These are phyloP conservation scores for Lepidocyrtoides sp. DNA, from an alignment of 2,888 invertebrate genomes.

Conservation along the genomic window DNA sequence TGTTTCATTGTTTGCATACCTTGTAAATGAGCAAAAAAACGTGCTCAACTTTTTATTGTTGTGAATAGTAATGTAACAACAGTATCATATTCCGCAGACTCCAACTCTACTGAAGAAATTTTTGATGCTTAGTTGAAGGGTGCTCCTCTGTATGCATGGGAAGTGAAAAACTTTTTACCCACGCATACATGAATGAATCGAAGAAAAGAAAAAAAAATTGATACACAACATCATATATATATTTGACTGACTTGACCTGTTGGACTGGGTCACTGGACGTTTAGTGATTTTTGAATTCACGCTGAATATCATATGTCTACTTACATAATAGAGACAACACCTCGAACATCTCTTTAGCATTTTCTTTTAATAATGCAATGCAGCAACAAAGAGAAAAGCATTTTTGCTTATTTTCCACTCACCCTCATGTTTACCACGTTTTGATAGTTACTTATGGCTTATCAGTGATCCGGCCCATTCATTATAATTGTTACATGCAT, in stretches of 20 bases:
- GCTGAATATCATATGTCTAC: background rate
- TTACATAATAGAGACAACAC: background rate
- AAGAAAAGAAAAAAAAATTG: too few relatives aligned
- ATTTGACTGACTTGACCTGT: slow-evolving; percentile 68
- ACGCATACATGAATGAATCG: background rate
- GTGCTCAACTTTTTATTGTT: too few relatives aligned
- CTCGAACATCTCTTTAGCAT: background rate
- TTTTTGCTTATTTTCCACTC: background rate
- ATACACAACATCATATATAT: too few relatives aligned
- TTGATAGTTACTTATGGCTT: too few relatives aligned
- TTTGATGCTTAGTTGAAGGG: background rate
- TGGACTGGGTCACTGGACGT: slow-evolving; percentile 79
- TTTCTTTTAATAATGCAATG: background rate
- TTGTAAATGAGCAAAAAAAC: too few relatives aligned
- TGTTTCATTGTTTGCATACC: too few relatives aligned
- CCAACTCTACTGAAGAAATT: background rate
- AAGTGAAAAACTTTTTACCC: slow-evolving; percentile 12
- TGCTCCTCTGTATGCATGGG: background rate
- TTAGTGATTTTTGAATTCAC: slow-evolving; percentile 18
- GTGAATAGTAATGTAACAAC: too few relatives aligned
- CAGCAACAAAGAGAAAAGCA: background rate
- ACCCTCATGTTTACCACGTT: background rate
- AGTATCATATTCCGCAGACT: too few relatives aligned
- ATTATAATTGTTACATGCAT: background rate
- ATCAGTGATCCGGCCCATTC: too few relatives aligned